phyloP scores from a whole-genome alignment of 2,113 vertebrate genomes.

The Mus musculus region GRCm39 chr13:81118501-81119000 shows the following conservation, averaged over 20 bases:
- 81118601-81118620: not conserved
- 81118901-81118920: no score
- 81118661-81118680: not conserved
- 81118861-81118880: no score
- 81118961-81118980: no score
- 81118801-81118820: not conserved
- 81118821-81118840: no score
- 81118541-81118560: no score
- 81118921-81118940: no score
- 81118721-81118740: not conserved
- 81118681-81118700: not conserved
- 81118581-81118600: not conserved
- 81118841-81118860: no score
- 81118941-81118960: no score
- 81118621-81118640: not conserved
- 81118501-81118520: not conserved
- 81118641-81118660: no score
- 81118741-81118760: not conserved
- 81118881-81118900: no score
- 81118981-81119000: no score
- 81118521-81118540: not conserved
- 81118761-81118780: not conserved
- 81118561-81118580: no score
- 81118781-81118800: not conserved
- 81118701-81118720: not conserved